Conservation (phyloP, 1,140 invertebrate genomes). For the Ostrea edulis region DNA sequence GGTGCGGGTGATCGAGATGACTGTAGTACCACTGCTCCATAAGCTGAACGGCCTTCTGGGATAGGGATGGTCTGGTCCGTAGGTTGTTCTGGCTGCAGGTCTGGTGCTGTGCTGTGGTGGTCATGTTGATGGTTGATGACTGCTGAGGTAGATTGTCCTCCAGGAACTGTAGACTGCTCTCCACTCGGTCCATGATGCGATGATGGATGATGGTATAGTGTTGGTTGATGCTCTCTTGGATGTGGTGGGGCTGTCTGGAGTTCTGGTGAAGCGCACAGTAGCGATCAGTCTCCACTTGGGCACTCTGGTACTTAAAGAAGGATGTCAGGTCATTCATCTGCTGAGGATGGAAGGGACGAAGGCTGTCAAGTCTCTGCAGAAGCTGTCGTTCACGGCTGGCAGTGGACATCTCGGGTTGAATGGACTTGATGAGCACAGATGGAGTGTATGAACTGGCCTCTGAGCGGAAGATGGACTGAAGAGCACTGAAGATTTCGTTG, state of each 20-base stretch:
- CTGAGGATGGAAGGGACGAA: conserved; percentile 48
- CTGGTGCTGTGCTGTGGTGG: background rate
- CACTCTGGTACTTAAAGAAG: conserved; percentile 63
- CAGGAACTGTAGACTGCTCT: conserved; percentile 59
- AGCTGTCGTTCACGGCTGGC: conserved; percentile 54
- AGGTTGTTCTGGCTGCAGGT: background rate
- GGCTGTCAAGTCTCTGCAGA: conserved; percentile 54
- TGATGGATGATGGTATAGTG: conserved; percentile 63
- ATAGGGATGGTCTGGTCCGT: conserved; percentile 51
- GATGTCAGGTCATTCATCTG: conserved; percentile 59
- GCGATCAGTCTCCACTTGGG: conserved; percentile 63
- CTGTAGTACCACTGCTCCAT: conserved; percentile 66
- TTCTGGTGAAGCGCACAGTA: conserved; percentile 59
- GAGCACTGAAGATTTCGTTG: conserved; percentile 51
- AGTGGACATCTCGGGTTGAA: conserved; percentile 41
- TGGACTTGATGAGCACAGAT: conserved; percentile 32
- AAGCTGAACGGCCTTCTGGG: conserved; percentile 55
- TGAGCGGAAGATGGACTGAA: conserved; percentile 43
- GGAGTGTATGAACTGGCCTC: conserved; percentile 41
- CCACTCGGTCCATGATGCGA: conserved; percentile 64
- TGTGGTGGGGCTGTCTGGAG: conserved; percentile 49
- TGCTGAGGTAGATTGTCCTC: conserved; percentile 42
- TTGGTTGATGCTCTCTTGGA: conserved; percentile 52
- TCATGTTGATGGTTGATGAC: background rate
- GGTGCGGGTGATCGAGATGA: conserved; percentile 64